Base-by-base conservation (phyloP, 2,888 invertebrate species). In the Rhamphomyia laevipes region DNA sequence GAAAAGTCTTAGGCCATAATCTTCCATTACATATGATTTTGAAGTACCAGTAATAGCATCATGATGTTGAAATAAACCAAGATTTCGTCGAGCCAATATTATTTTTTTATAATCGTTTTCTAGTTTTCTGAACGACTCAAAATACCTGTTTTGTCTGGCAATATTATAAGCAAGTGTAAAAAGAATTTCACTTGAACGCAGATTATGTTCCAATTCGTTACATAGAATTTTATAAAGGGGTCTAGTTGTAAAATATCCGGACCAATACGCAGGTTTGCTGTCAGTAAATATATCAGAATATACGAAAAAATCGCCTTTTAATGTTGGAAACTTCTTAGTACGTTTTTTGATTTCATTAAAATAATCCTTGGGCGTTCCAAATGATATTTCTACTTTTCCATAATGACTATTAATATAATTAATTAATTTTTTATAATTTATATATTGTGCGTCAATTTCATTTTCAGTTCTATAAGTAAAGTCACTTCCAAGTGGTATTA, bases 11-110 rank as follows among this genome's bases (percentile, higher is more conserved):
- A 86, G 74, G 1, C 91, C 91, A 64, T 94, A 97, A 67, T 97
- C 96, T 52, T 86, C 81, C 86, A 94, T 95, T 0, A 96, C 96
- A 57, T 79, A 82, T 0, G 86, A 80, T 64, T 91, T 92, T 1
- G 92, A 89, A 0, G 96, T 96, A 6, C 96, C 96, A 0, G 96
- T 96, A 49, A 96, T 95, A 10, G 95, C 96, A 64, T 97, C 97
- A 68, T 97, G 97, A 66, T 97, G 97, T 66, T 96, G 94, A 64
- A 96, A 96, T 12, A 96, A 73, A 0, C 87, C 95, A 52, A 96
- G 73, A 67, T 87, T 86, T 43, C 92, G 77, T 43, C 95, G 74
- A 0, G 86, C 91, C 43, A 77, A 77, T 45, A 87, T 83, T 53
- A 91, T 72, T 60, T 85, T 84, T 61, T 89, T 89, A 61, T 86